A percentile compares a stretch with the other conserved stretches of the same genome.
Conservation (phyloP, 2,888 invertebrate genomes). For the Branchinecta sandiegonensis region DNA sequence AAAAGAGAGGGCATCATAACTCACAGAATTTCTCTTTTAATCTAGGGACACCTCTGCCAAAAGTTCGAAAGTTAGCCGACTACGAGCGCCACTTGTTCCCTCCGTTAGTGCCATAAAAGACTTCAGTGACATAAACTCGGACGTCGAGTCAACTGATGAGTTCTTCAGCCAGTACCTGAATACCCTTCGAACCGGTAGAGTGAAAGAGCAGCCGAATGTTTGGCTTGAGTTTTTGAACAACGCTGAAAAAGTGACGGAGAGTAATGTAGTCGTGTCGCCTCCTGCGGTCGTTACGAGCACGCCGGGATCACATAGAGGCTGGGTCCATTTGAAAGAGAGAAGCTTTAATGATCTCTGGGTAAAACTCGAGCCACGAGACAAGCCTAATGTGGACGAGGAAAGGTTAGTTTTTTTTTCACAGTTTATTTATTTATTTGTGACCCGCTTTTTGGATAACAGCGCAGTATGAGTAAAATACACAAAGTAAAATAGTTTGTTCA, state of each 20-base stretch:
- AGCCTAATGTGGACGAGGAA: not conserved
- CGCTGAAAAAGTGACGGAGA: not conserved
- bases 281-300: not conserved
- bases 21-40: not conserved
- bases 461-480: too few species aligned
- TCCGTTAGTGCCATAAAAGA: conserved; percentile 10
- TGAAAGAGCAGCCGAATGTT: conserved; percentile 3
- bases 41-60: not conserved
- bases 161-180: not conserved
- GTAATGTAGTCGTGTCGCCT: not conserved
- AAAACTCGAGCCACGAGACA: conserved; percentile 21
- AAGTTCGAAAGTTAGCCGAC: not conserved
- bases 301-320: not conserved
- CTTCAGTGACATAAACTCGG: conserved; percentile 5
- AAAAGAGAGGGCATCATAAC: not conserved
- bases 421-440: too few species aligned
- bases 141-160: not conserved
- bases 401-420: too few species aligned
- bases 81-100: not conserved
- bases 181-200: not conserved
- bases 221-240: conserved; percentile 12
- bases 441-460: too few species aligned
- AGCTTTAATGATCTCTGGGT: conserved; percentile 25
- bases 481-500: too few species aligned
- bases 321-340: conserved; percentile 12